Conservation (phyloP, 2,797 vertebrate species). For the Nyctalus aviator region DNA sequence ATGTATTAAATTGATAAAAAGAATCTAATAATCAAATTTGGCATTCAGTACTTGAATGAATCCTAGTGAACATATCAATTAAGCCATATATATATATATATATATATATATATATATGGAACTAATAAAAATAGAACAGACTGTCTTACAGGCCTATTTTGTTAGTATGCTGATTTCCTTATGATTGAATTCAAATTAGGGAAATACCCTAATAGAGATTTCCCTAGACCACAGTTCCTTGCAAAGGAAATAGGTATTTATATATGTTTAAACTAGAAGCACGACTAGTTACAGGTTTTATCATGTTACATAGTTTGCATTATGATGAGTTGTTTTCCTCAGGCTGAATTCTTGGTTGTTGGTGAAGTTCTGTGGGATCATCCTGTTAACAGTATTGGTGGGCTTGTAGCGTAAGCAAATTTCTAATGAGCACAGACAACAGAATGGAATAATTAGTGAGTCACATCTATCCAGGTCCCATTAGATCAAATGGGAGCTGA, state of each 20-base stretch:
- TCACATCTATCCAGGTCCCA: neutral
- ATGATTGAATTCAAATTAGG: conserved; percentile 51
- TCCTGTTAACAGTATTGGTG: neutral
- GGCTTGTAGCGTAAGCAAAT: neutral
- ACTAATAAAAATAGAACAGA: neutral
- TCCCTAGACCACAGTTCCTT: neutral
- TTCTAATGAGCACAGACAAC: neutral
- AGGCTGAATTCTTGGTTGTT: neutral
- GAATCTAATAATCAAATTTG: neutral
- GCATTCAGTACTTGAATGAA: neutral
- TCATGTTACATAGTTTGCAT: neutral
- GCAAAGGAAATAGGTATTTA: neutral
- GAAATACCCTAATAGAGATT: neutral
- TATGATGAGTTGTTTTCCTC: neutral
- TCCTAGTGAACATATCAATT: neutral
- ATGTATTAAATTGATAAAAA: neutral
- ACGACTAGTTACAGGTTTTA: neutral
- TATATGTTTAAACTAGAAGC: neutral
- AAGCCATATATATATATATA: neutral
- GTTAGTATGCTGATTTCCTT: conserved; percentile 1
- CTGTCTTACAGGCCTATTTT: neutral
- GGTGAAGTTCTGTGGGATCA: neutral
- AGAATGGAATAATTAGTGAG: neutral
- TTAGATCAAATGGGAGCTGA: neutral
- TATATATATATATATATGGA: too few relatives aligned